Conservation (phyloP, 1,140 invertebrate genomes). For the Acromyrmex echinatior region DNA sequence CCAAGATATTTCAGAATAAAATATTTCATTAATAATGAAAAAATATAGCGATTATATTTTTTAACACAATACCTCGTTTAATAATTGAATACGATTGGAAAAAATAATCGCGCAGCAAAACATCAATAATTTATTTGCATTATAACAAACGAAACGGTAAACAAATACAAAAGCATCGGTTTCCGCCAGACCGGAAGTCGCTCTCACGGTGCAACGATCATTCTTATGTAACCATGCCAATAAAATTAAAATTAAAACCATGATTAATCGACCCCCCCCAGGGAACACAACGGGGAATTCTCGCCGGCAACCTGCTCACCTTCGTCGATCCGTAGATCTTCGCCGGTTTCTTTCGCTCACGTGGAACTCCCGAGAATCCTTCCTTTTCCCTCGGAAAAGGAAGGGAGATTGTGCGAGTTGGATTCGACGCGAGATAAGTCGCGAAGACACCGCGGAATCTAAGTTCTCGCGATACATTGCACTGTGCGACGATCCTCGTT, state of each 20-base stretch:
- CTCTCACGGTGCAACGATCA: constrained; percentile 30
- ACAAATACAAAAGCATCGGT: neutral
- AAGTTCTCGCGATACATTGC: neutral
- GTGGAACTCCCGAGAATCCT: neutral
- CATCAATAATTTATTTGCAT: neutral
- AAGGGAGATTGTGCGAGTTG: neutral
- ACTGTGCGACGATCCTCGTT: neutral
- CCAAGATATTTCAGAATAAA: neutral
- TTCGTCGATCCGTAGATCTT: constrained; percentile 62
- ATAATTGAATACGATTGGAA: neutral
- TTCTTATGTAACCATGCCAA: constrained; percentile 26
- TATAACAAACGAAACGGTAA: neutral
- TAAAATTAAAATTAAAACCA: constrained; percentile 28
- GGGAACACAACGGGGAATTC: constrained; percentile 19
- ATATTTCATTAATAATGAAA: neutral
- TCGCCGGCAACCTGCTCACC: constrained; percentile 67
- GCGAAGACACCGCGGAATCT: constrained; percentile 15
- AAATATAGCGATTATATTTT: neutral
- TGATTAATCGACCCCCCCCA: constrained; percentile 28
- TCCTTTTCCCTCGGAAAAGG: neutral
- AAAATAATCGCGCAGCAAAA: neutral
- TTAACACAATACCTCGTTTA: neutral
- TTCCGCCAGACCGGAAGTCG: constrained; percentile 12
- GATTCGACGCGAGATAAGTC: constrained; percentile 14
- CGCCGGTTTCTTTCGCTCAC: constrained; percentile 63